Percentiles rank a stretch among this genome's conserved stretches.
Conservation (phyloP, 1,140 invertebrate species). For the Tetraneura akinire region DNA sequence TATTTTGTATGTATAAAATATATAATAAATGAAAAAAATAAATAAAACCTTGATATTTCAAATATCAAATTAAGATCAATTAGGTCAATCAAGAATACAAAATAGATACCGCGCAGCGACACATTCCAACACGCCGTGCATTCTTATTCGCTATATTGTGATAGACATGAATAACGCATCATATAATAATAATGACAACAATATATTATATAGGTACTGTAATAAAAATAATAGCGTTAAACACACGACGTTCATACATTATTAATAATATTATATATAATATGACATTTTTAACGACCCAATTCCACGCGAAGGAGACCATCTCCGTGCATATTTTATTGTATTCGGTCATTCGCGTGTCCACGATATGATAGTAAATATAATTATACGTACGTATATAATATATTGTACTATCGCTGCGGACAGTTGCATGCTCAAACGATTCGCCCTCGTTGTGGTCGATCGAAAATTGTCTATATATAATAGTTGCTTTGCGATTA, state of each 20-base stretch:
- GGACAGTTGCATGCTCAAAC: slow-evolving; percentile 2
- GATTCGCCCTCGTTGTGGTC: neutral
- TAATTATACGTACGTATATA: too few relatives aligned
- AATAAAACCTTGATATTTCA: too few relatives aligned
- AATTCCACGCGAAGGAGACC: slow-evolving; percentile 5
- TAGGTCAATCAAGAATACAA: neutral
- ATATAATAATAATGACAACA: neutral
- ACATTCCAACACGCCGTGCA: slow-evolving; percentile 3
- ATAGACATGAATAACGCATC: slow-evolving; percentile 5
- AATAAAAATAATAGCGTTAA: slow-evolving; percentile 5
- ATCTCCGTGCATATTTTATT: neutral
- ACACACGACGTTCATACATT: neutral
- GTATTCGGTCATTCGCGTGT: neutral
- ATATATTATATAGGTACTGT: too few relatives aligned
- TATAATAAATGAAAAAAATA: too few relatives aligned
- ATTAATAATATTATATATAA: too few relatives aligned
- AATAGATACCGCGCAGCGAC: neutral
- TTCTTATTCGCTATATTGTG: neutral
- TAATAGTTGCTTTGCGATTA: too few relatives aligned
- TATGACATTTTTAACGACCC: slow-evolving; percentile 5
- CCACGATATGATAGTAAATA: neutral
- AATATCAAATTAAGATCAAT: neutral
- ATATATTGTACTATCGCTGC: too few relatives aligned
- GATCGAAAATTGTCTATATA: neutral
- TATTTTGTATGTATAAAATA: too few relatives aligned